Conservation (phyloP, 2,797 vertebrate species). For the Hemibagrus guttatus region DNA sequence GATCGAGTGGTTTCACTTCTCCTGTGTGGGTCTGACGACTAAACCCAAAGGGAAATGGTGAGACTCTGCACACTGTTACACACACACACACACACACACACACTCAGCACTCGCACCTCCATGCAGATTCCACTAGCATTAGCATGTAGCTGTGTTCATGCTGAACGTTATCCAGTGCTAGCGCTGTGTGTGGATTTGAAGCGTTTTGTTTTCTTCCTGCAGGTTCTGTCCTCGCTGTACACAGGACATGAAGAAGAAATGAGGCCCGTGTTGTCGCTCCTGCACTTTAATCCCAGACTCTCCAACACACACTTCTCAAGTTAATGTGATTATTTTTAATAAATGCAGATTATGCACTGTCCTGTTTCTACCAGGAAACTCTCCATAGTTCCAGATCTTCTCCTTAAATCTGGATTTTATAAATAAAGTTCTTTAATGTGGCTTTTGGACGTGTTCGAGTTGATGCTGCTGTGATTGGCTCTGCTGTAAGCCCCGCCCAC, state of each 20-base stretch:
- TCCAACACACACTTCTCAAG: background rate
- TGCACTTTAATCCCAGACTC: slow-evolving; percentile 16
- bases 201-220: background rate
- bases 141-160: background rate
- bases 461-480: background rate
- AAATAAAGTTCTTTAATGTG: slow-evolving; percentile 13
- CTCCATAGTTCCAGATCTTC: background rate
- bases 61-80: slow-evolving; percentile 51
- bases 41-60: slow-evolving; percentile 99
- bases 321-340: background rate
- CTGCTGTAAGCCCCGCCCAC: background rate
- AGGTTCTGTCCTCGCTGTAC: slow-evolving; percentile 85
- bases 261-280: slow-evolving; percentile 49
- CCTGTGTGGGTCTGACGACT: slow-evolving; percentile 94
- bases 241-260: slow-evolving; percentile 81
- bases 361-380: background rate
- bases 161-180: background rate
- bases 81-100: no score
- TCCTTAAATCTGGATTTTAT: slow-evolving; percentile 18
- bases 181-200: background rate
- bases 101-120: background rate
- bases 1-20: slow-evolving; percentile 99
- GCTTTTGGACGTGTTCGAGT: background rate
- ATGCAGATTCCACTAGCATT: background rate
- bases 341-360: background rate